Evolutionary conservation across 2,888 invertebrate species (phyloP), one percentile per base, ranked within the genome.

Genomic region (Blastobasis lacticolella): DNA sequence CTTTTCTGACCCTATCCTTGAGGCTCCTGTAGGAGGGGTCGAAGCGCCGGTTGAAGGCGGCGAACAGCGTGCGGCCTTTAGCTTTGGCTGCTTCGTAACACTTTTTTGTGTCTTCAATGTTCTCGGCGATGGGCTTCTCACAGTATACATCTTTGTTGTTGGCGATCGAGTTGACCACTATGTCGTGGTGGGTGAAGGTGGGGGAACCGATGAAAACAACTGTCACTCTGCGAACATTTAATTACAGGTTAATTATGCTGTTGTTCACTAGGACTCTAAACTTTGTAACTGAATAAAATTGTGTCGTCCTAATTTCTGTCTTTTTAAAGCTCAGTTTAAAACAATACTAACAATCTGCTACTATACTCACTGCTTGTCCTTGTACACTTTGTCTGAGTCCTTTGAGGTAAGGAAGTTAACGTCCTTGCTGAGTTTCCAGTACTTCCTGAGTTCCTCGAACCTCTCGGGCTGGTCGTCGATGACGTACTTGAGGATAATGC

Each of bases 31-130:
- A 91, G 37, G 90, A 85, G 0, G 92, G 91, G 68, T 93, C 93
- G 65, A 92, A 93, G 23, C 93, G 90, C 55, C 92, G 89, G 71
- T 92, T 92, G 73, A 92, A 93, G 5, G 92, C 92, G 37, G 91
- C 90, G 52, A 91, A 89, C 5, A 93, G 74, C 0, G 90, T 86
- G 38, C 83, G 86, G 2, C 90, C 88, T 38, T 83, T 81, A 48
- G 87, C 76, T 51, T 85, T 82, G 0, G 93, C 92, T 0, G 85
- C 75, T 45, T 90, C 88, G 65, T 91, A 92, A 61, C 92, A 91
- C 52, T 80, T 87, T 56, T 77, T 78, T 0, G 90, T 90, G 6
- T 89, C 85, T 37, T 83, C 77, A 4, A 84, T 76, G 54, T 84
- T 81, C 60, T 90, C 89, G 0, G 92, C 90, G 7, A 93, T 89